These are phyloP conservation scores for Acanthurus lineatus DNA, from an alignment of 2,797 vertebrate species.

Conservation along the genomic window DNA sequence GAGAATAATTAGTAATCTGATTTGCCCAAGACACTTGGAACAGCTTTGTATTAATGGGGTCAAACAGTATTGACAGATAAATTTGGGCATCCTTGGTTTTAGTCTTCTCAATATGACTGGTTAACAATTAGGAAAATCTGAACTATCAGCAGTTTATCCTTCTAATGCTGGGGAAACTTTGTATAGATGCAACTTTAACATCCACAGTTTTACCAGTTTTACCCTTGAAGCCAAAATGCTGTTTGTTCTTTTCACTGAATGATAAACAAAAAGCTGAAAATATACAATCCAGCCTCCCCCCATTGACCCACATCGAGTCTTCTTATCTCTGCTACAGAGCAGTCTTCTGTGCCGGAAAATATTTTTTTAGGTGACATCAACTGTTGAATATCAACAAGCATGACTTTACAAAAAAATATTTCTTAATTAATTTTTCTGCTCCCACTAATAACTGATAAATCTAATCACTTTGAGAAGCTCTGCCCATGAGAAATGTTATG, in stretches of 20 bases:
- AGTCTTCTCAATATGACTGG: not conserved
- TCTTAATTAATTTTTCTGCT: not conserved
- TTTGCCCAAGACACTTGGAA: not conserved
- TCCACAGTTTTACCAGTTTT: too few species aligned
- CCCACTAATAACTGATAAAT: too few species aligned
- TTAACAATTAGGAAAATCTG: not conserved
- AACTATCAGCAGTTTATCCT: too few species aligned
- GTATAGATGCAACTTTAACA: too few species aligned
- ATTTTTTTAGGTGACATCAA: too few species aligned
- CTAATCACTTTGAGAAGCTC: not conserved
- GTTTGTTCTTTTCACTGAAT: too few species aligned
- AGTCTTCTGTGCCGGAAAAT: too few species aligned
- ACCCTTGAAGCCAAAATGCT: too few species aligned
- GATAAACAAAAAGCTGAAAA: too few species aligned
- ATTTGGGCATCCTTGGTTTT: not conserved
- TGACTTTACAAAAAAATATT: not conserved
- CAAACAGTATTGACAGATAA: not conserved
- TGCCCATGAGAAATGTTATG: not conserved
- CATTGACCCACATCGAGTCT: too few species aligned
- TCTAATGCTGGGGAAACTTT: not conserved
- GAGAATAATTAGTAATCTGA: not conserved
- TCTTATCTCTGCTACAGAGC: too few species aligned
- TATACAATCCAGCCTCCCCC: too few species aligned
- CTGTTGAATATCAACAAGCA: not conserved
- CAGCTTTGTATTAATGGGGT: not conserved